Conservation (phyloP, 1,140 invertebrate species). For the Elymnias hypermnestra region DNA sequence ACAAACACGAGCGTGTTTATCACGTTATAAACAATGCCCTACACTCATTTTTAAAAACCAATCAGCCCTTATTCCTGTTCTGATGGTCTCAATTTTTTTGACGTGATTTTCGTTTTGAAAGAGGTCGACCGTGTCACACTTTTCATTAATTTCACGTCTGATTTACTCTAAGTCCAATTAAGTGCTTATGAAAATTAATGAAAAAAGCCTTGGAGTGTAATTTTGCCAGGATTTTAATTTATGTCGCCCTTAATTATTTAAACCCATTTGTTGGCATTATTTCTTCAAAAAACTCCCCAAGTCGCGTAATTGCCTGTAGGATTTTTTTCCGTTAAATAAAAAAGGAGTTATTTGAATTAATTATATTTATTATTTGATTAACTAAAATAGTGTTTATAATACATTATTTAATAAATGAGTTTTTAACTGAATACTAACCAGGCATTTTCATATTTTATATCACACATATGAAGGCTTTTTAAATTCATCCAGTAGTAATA, state of each 20-base stretch:
- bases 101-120: constrained; percentile 40
- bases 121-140: constrained; percentile 20
- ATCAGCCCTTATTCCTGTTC: constrained; percentile 16
- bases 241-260: neutral
- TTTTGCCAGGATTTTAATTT: neutral
- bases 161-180: constrained; percentile 34
- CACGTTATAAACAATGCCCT: neutral
- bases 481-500: too few relatives aligned
- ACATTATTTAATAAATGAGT: too few relatives aligned
- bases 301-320: too few relatives aligned
- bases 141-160: constrained; percentile 45
- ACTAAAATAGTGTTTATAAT: too few relatives aligned
- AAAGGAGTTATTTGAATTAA: too few relatives aligned
- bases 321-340: too few relatives aligned
- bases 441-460: too few relatives aligned
- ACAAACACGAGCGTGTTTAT: neutral
- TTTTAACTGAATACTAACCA: too few relatives aligned
- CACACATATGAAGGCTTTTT: too few relatives aligned
- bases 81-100: constrained; percentile 40
- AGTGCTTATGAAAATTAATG: constrained; percentile 23
- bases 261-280: too few relatives aligned
- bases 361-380: too few relatives aligned
- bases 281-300: too few relatives aligned
- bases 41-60: constrained; percentile 19
- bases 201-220: neutral